Evolutionary conservation across 35 echinoderm and acorn worm species (phyloP).

Genomic region (Apostichopus japonicus): DNA sequence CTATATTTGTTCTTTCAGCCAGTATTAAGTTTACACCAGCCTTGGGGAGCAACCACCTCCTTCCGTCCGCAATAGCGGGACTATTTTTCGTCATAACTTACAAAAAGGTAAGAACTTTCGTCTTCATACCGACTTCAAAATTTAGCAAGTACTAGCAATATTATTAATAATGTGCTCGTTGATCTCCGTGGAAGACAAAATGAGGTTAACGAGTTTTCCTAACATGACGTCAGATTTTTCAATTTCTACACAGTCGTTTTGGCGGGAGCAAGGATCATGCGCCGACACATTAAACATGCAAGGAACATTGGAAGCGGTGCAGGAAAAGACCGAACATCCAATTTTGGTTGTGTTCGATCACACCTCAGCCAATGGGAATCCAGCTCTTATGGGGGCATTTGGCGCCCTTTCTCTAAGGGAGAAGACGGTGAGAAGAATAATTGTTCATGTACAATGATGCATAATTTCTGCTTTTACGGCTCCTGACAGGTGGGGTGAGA

Average conservation of each 20-base stretch:
- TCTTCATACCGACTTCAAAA: too few species aligned
- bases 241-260: constrained; percentile 22
- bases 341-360: constrained; percentile 34
- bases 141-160: too few species aligned
- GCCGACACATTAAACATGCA: constrained; percentile 20
- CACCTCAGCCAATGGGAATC: constrained; percentile 45
- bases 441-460: too few species aligned
- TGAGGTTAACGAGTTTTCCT: too few species aligned
- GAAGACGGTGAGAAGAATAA: not conserved
- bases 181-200: too few species aligned
- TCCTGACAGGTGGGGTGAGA: too few species aligned
- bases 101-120: not conserved
- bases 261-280: constrained; percentile 17
- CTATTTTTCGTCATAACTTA: constrained; percentile 33
- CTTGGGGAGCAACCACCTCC: not conserved
- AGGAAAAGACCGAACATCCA: constrained; percentile 24
- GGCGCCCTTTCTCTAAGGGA: not conserved
- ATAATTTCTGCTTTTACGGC: too few species aligned
- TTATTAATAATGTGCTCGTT: too few species aligned
- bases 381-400: constrained; percentile 39
- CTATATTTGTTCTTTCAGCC: constrained; percentile 1
- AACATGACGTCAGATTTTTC: not conserved
- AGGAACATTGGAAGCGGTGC: constrained; percentile 7
- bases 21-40: constrained; percentile 41
- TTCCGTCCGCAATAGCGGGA: constrained; percentile 12